A percentile compares a stretch with the other conserved stretches of the same genome.
These are phyloP conservation scores for Panulirus ornatus DNA, from an alignment of 1,140 invertebrate species.

Conservation along the genomic window DNA sequence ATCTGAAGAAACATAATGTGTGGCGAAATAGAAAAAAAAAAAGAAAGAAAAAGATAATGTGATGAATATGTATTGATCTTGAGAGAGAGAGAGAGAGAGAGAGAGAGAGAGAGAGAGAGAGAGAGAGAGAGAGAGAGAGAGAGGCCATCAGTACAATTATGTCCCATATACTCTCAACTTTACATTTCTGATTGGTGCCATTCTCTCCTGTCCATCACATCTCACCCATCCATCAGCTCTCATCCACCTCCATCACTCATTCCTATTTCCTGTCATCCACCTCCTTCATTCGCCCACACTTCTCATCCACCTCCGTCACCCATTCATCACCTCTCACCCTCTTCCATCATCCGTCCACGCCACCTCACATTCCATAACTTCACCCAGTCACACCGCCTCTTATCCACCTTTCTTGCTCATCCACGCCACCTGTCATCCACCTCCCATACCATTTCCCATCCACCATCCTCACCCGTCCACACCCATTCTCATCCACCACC, in stretches of 20 bases:
- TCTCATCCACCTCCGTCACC: background rate
- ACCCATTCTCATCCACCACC: background rate
- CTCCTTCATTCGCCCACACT: too few relatives aligned
- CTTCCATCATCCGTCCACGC: background rate
- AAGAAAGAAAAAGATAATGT: background rate
- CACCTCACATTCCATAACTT: background rate
- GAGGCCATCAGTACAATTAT: background rate
- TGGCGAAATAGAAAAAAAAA: background rate
- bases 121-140: background rate
- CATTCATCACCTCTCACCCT: background rate
- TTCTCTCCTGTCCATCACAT: too few relatives aligned
- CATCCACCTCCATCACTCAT: too few relatives aligned
- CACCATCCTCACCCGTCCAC: background rate
- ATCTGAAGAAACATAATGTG: background rate
- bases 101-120: background rate
- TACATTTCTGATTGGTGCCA: background rate
- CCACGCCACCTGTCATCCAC: background rate
- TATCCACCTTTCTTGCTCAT: background rate
- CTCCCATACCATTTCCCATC: background rate
- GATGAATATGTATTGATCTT: background rate
- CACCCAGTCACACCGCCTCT: background rate
- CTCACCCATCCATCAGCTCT: too few relatives aligned
- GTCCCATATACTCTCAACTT: background rate
- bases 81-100: background rate
- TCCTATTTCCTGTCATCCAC: too few relatives aligned